Evolutionary conservation across 2,888 invertebrate genomes (phyloP), one percentile per base, ranked within the genome.

Genomic region (Drosophila maculinotata): DNA sequence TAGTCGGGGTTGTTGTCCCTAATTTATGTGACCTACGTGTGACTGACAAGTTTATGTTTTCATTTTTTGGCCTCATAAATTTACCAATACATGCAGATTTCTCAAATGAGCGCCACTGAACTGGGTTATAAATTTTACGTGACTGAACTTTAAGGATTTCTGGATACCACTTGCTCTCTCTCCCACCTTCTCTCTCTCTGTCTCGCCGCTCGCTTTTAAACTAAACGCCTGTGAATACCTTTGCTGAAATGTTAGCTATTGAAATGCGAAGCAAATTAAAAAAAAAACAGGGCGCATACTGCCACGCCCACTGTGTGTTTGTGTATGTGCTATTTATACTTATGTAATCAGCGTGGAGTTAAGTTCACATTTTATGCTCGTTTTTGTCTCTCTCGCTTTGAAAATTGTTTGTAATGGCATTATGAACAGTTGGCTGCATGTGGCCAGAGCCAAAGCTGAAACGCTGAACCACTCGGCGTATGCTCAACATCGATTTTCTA

Each of bases 21-120:
- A 58, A 85, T 82, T 85, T 85, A 82, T 85, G 54, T 42, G 76
- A 5, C 41, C 72, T 58, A 82, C 76, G 83, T 82, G 85, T 85
- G 85, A 81, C 76, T 85, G 85, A 81, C 80, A 81, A 81, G 76
- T 79, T 85, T 76, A 85, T 85, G 68, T 69, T 73, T 76, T 69
- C 39, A 60, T 79, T 68, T 77, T 59, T 47, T 49, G 39, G 45
- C 44, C 56, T 54, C 73, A 62, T 76, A 65, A 76, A 82, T 72
- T 64, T 52, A 36, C 38, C 45, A 65, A 60, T 75, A 68, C 53
- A 62, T 53, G 45, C 49, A 63, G 79, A 75, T 69, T 79, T 85
- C 59, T 3, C 74, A 73, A 60, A 72, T 67, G 58, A 60, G 39
- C 56, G 62, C 53, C 54, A 57, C 58, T 52, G 66, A 74, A 69